Base-by-base conservation (phyloP, 1,140 invertebrate species). In the Chionoecetes opilio region DNA sequence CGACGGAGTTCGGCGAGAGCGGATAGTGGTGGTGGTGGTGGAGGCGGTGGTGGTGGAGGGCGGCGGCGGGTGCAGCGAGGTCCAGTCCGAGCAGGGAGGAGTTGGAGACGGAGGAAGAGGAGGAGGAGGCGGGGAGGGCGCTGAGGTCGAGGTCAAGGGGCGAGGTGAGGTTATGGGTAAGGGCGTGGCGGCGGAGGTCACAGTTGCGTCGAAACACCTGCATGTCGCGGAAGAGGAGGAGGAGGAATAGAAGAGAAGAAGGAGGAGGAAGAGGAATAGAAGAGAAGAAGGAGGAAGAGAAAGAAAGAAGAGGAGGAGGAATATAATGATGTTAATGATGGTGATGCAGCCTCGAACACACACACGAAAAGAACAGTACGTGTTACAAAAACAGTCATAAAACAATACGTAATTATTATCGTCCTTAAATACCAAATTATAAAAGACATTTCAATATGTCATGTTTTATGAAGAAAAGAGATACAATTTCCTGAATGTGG, bases 171-270 rank as follows among this genome's bases (percentile, higher is more conserved):
- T 94, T 96, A 96, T 99, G 99, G 0, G 98, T 99, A 41, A 99
- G 96, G 9, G 98, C 98, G 97, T 99, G 99, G 92, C 98, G 97
- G 86, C 98, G 97, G 37, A 99, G 97, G 97, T 99, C 98, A 97
- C 98, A 99, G 96, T 96, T 96, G 17, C 96, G 95, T 0, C 96
- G 92, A 93, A 97, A 97, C 2, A 96, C 98, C 97, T 99, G 91
- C 35, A 87, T 75, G 63, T 75, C 63, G 63, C 26, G 63, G 63
- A 75, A 26, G 26, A 75, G 26, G 63, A 75, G 63, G 63, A 75
- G 63, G 63, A 75, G 26, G 63, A 46, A 14, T 5, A 92, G 31
- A 34, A 21, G 38, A 82, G 29, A 32, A 46, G 41, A 46, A 46
- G 41, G 41, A 46, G 41, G 41, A 46, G 41, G 5, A 5, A 14